Base-by-base conservation (phyloP, 2,113 vertebrate genomes). In the Peucedramus taeniatus region DNA sequence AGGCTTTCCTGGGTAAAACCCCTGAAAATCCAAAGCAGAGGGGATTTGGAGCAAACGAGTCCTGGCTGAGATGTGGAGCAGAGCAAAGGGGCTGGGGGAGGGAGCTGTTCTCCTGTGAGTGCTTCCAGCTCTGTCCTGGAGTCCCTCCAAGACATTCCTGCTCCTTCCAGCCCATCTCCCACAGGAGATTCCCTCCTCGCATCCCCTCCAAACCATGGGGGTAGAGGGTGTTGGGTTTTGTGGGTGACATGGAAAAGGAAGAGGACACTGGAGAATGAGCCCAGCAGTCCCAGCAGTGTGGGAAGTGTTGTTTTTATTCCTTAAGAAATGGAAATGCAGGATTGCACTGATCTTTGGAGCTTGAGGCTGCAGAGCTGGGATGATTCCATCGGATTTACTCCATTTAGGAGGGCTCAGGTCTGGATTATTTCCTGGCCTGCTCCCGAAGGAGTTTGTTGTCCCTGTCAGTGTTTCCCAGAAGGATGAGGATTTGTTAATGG, bases 301-400 rank as follows among this genome's bases (percentile, higher is more conserved):
- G 20, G 20, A 8, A 17, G 37, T 14, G 0, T 8, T 2, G 16
- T 9, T 19, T n/a, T 35, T 22, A 8, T n/a, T 61, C 53, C 59
- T 37, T 15, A 2, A 0, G 7, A 3, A 5, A 3, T 13, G 61
- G 24, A 8, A 31, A 13, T 8, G 0, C 0, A 4, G 35, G 6
- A 1, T 42, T 44, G 61, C 9, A 1, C 7, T 22, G 49, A 4
- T 31, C 8, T 28, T 31, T 14, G 61, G 77, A 31, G 23, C 60
- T 56, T 3, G 0, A 26, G 9, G 81, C 57, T 51, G 40, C 18
- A 7, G 82, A 75, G 27, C 9, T 37, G 6, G 21, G 16, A 3
- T 14, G 24, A 7, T 47, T 17, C 4, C 4, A 0, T 6, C 40
- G 51, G 77, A 16, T 53, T 79, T 35, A 3, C 26, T 24, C 51